Evolutionary conservation across 2,797 vertebrate genomes (phyloP).

Genomic region (Hemitrygon akajei): DNA sequence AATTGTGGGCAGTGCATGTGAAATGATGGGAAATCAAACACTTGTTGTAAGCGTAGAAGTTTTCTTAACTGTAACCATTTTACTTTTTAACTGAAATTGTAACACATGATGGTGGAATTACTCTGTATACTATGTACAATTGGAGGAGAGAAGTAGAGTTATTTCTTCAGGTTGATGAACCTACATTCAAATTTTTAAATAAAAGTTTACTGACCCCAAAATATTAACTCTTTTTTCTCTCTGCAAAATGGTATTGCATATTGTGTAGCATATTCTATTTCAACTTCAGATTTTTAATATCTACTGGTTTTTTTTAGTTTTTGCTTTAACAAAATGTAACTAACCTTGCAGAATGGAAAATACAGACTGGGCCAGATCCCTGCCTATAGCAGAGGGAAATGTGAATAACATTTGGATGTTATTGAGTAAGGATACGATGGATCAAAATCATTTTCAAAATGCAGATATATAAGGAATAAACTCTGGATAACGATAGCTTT

Average conservation of each 20-base stretch:
- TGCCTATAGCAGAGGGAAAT: background rate
- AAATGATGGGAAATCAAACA: background rate
- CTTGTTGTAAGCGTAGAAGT: background rate
- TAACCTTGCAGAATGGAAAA: background rate
- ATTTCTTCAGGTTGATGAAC: too few species aligned
- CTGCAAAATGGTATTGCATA: too few species aligned
- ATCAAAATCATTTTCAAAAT: slow-evolving; percentile 5
- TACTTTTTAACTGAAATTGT: too few species aligned
- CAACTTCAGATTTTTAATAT: too few species aligned
- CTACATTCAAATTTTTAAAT: too few species aligned
- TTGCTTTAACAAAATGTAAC: background rate
- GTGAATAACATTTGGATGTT: background rate
- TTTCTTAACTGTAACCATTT: background rate
- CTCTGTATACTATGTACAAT: too few species aligned
- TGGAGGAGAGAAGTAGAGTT: too few species aligned
- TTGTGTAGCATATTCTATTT: too few species aligned
- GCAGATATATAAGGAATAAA: background rate
- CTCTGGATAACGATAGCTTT: background rate
- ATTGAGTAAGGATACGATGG: background rate
- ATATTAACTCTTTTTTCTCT: too few species aligned
- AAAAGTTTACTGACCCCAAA: too few species aligned
- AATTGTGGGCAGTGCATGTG: background rate
- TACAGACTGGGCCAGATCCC: background rate
- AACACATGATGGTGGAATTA: too few species aligned
- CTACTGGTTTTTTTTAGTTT: background rate